Evolutionary conservation across 1,140 invertebrate species (phyloP), one percentile per base, ranked within the genome.

Genomic region (Panagrolaimus sp.): DNA sequence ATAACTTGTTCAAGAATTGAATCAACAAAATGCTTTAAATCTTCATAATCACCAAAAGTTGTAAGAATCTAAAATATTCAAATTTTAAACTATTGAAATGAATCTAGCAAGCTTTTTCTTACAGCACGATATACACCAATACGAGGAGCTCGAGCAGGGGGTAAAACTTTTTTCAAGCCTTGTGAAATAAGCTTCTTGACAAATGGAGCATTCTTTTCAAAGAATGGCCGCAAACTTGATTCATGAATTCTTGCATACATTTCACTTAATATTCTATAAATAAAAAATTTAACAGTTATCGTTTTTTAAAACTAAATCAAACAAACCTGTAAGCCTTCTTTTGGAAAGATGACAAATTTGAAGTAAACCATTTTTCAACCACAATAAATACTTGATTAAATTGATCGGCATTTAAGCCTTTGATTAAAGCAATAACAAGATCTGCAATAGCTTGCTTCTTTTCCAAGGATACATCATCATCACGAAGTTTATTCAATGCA

Each of bases 271-370:
- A 73, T 44, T 63, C 72, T 72, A 38, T 4, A 38, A 38, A 4
- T 38, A 26, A 43, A 26, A 72, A 32, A 38, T 28, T 26, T 52
- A 4, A n/a, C 44, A n/a, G n/a, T n/a, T n/a, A 70, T 17, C 44
- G 26, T 45, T 47, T 65, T 17, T 12, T 21, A 10, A 46, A 12
- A 63, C 17, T n/a, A 10, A 32, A n/a, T n/a, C 9, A 17, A 63
- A 43, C 15, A 5, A 32, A 64, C 71, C 71, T 72, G 65, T 73
- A 73, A 21, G 72, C 72, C 32, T 73, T 73, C 66, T 73, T 73
- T 58, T 73, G 72, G 12, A 66, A n/a, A 45, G 52, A 15, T 45
- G 65, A 48, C 38, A 65, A 17, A 32, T 67, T 67, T 10, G 45
- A 52, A 15, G 52, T 38, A 43, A 69, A 69, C 68, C 68, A 69